Base-by-base conservation (phyloP, 2,888 invertebrate genomes). In the Hedychridium roseum region DNA sequence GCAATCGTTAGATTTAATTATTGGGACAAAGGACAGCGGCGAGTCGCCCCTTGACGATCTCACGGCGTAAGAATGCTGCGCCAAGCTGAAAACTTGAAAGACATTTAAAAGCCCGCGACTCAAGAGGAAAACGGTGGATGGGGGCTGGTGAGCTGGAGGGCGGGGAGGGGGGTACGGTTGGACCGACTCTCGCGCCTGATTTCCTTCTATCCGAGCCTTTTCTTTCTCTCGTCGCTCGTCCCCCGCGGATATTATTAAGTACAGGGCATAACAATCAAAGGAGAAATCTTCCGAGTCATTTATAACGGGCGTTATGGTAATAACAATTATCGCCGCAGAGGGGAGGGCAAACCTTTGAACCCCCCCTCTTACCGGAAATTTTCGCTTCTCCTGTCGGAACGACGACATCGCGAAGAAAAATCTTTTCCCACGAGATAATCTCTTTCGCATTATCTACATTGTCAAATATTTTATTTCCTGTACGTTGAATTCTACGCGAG, bases 1-100 rank as follows among this genome's bases (percentile, higher is more conserved):
- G 76, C 73, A 76, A 76, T 77, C 74, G 73, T 76, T 73, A 69
- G 68, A 76, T 76, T 77, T 78, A 77, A 77, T 78, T 77, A 76
- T 76, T 66, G 70, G 64, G 60, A 72, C 69, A 70, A 71, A 71
- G 66, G 66, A 58, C 61, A 59, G 58, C 53, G 51, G 51, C 52
- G 61, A 55, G 5, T 5, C 5, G 9, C 5, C 9, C 23, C 9
- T 23, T 23, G 3, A 4, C 30, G 30, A 52, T 53, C 53, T 54
- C 48, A 46, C 48, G 54, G 18, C 4, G 42, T 52, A 70, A 66
- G 71, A 72, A 71, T 71, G 67, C 70, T 70, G 63, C 57, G 68
- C 67, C 48, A 65, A 68, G 73, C 70, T 68, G 59, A 70, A 70
- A 73, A 72, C 72, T 73, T 74, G 67, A 72, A 72, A 74, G 74